Evolutionary conservation across 2,113 vertebrate species (phyloP).

Genomic region (Heterotis niloticus): DNA sequence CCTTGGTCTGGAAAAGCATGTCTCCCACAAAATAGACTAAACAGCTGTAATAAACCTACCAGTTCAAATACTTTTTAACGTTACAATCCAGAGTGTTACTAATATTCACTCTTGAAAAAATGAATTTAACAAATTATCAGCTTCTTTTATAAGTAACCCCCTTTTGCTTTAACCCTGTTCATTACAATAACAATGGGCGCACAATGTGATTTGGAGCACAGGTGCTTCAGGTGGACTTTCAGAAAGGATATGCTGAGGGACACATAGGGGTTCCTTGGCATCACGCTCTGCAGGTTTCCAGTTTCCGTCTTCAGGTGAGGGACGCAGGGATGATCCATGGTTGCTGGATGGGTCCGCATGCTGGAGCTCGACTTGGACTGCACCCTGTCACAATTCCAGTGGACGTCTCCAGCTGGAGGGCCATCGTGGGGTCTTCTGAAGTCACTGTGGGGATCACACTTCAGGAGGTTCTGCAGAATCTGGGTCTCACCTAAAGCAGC

Average conservation of each 20-base stretch:
- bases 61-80: not conserved
- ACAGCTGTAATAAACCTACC: too few species aligned
- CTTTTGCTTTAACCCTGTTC: not conserved
- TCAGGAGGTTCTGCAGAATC: slow-evolving; percentile 73
- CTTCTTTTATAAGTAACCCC: not conserved
- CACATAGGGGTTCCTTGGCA: slow-evolving; percentile 61
- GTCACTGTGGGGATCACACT: slow-evolving; percentile 53
- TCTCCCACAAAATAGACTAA: too few species aligned
- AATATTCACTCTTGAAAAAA: not conserved
- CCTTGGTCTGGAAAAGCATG: too few species aligned
- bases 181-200: too few species aligned
- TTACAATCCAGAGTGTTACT: not conserved
- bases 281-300: slow-evolving; percentile 57
- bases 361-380: slow-evolving; percentile 60
- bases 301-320: slow-evolving; percentile 69
- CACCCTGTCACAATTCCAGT: slow-evolving; percentile 68
- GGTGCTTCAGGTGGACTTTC: not conserved
- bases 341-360: not conserved
- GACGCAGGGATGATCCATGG: slow-evolving; percentile 56
- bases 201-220: not conserved
- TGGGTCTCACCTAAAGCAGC: slow-evolving; percentile 65
- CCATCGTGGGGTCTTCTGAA: slow-evolving; percentile 54
- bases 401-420: slow-evolving; percentile 50
- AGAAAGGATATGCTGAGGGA: slow-evolving; percentile 87
- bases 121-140: too few species aligned